Percentiles rank a stretch among this genome's conserved stretches.
phyloP scores from a whole-genome alignment of 2,888 invertebrate genomes.

The Xestoiulus laeticollis region DNA sequence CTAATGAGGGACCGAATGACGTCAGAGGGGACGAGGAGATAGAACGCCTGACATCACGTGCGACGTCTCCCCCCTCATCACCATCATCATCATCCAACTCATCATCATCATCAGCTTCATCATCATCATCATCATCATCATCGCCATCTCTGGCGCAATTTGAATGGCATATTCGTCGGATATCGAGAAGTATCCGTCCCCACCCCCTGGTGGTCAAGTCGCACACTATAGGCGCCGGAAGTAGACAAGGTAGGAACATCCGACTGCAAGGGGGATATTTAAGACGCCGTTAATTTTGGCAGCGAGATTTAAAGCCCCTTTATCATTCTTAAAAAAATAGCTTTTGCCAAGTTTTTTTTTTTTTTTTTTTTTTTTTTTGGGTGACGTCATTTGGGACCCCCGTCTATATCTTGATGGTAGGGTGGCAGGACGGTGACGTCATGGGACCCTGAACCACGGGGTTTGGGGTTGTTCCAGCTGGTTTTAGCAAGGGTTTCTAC shows the following conservation, averaged over 20 bases:
- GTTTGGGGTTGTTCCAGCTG: too few species aligned
- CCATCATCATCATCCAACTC: not conserved
- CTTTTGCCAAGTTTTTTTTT: not conserved
- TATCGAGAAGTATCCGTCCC: constrained; percentile 1
- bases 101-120: not conserved
- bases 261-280: not conserved
- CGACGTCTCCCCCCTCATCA: not conserved
- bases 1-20: not conserved
- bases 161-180: constrained; percentile 12
- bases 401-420: too few species aligned
- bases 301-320: not conserved
- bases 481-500: too few species aligned
- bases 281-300: constrained; percentile 12
- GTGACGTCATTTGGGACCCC: not conserved
- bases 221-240: constrained; percentile 19
- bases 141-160: constrained; percentile 20
- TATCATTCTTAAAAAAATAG: not conserved
- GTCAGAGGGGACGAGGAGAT: constrained; percentile 1
- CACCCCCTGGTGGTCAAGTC: constrained; percentile 14
- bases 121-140: constrained; percentile 19
- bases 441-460: too few species aligned
- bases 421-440: not conserved
- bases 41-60: not conserved
- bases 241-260: constrained; percentile 20
- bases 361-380: not conserved